Base-by-base conservation (phyloP, 2,888 invertebrate genomes). In the Idaea aversata region DNA sequence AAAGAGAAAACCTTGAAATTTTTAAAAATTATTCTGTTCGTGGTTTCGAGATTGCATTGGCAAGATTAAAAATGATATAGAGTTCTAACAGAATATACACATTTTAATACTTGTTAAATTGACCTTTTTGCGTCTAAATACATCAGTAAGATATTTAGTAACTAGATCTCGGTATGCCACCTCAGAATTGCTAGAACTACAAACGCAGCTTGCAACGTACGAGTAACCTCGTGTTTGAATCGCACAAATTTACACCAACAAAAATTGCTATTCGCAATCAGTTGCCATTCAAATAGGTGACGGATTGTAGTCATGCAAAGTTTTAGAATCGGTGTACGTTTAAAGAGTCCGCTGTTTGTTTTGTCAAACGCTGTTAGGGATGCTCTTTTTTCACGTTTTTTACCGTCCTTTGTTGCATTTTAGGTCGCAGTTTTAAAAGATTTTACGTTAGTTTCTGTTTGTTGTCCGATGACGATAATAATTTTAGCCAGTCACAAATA, bases 221-320 rank as follows among this genome's bases (percentile, higher is more conserved):
- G 7, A 47, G 10, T 47, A 73, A 72, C 69, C 71, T 65, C 70
- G 68, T 66, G 77, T 70, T 68, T 78, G 83, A 83, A 83, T 81
- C 74, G 82, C 71, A 74, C 78, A 80, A 83, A 84, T 83, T 79
- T 79, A 75, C 70, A 78, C 78, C 80, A 74, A 77, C 82, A 84
- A 84, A 82, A 82, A 84, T 83, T 79, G 79, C 74, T 75, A 76
- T 74, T 77, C 80, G 82, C 86, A 85, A 86, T 86, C 85, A 85
- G 79, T 67, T 70, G 63, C 85, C 76, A 86, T 86, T 85, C 84
- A 82, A 35, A 35, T 25, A 63, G 63, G 65, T 72, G 70, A 74
- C 72, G 68, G 66, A 65, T 67, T 67, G 66, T 63, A 15, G 59
- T 47, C 47, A 47, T 47, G 47, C 47, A 47, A 47, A 47, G 47